phyloP scores from a whole-genome alignment of 2,888 invertebrate genomes.

The Masnerella sp. region DNA sequence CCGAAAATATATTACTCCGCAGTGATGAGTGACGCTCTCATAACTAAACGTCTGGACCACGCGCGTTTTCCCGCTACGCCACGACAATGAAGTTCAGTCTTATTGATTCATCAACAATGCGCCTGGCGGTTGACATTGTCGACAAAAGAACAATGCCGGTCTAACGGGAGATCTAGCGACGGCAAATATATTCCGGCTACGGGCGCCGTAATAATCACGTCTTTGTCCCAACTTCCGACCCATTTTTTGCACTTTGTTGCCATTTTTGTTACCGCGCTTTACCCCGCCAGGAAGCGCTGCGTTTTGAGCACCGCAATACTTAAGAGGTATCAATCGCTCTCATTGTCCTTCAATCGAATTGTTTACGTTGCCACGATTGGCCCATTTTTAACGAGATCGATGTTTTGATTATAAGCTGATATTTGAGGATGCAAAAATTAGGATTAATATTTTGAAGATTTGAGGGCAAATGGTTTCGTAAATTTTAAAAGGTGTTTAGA shows the following conservation, averaged over 20 bases:
- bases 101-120: conserved; percentile 71
- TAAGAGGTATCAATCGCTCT: too few relatives aligned
- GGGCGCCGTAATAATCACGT: conserved; percentile 52
- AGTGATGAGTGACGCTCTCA: conserved; percentile 66
- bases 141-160: conserved; percentile 65
- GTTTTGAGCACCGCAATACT: too few relatives aligned
- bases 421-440: too few relatives aligned
- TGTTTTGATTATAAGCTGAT: too few relatives aligned
- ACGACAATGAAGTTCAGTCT: conserved; percentile 69
- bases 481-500: too few relatives aligned
- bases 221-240: conserved; percentile 56
- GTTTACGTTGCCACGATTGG: too few relatives aligned
- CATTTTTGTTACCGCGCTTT: conserved; percentile 5
- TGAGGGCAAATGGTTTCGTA: background rate
- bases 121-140: conserved; percentile 63
- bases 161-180: conserved; percentile 47
- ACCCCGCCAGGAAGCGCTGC: background rate
- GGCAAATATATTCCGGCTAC: conserved; percentile 58
- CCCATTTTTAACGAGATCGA: too few relatives aligned
- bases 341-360: too few relatives aligned
- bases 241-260: conserved; percentile 22
- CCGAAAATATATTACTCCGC: conserved; percentile 65
- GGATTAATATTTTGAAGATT: background rate
- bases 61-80: conserved; percentile 59
- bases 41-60: conserved; percentile 69